A percentile compares a stretch with the other conserved stretches of the same genome.
Conservation (phyloP, 37 sponge, comb jelly and placozoan species). For the Mnemiopsis leidyi region DNA sequence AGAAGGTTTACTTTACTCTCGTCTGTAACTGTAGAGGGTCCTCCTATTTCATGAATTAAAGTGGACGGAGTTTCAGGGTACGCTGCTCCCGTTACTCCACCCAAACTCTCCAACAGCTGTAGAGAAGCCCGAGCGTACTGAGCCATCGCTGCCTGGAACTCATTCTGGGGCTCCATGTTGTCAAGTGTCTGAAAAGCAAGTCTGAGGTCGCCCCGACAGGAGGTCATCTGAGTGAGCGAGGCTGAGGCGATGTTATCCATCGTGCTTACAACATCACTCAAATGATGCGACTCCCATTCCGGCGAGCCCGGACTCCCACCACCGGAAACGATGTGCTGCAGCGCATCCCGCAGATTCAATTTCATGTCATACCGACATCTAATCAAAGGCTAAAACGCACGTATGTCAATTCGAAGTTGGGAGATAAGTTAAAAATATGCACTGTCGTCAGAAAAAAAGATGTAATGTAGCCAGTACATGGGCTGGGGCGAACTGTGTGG, state of each 20-base stretch:
- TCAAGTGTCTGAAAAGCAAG: not conserved
- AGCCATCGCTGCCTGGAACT: constrained; percentile 2
- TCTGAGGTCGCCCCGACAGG: not conserved
- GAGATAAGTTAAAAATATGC: not conserved
- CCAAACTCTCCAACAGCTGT: not conserved
- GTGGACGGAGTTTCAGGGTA: not conserved
- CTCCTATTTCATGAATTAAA: not conserved
- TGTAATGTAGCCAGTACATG: not conserved
- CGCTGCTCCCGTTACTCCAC: not conserved
- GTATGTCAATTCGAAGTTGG: not conserved
- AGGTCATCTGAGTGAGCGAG: not conserved
- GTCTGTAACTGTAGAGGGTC: not conserved
- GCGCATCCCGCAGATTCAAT: not conserved
- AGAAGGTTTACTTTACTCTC: not conserved
- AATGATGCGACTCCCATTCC: not conserved
- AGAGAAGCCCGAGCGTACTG: constrained; percentile 4
- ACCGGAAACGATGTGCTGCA: not conserved
- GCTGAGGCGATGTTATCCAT: not conserved
- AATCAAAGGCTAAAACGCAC: not conserved
- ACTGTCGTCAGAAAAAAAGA: not conserved
- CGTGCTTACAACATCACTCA: not conserved
- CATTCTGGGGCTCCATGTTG: not conserved
- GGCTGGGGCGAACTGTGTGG: not conserved
- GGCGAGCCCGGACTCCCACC: not conserved
- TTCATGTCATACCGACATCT: not conserved